Conservation (phyloP, 2,888 invertebrate genomes). For the Lydus trimaculatus region DNA sequence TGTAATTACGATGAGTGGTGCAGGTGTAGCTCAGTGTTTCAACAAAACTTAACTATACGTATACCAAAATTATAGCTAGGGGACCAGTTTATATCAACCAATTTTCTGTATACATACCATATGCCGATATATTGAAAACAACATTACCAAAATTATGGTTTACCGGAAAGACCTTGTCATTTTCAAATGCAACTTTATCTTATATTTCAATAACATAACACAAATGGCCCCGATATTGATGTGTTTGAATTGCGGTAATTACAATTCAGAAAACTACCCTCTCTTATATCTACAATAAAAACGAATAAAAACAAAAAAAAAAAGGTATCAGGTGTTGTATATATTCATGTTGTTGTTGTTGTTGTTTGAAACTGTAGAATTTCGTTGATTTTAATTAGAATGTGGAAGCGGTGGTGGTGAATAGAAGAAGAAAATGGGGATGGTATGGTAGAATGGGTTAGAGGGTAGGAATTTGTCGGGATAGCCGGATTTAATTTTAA, state of each 20-base stretch:
- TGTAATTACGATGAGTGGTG: constrained; percentile 54
- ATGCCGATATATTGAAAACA: constrained; percentile 29
- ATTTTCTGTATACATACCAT: constrained; percentile 42
- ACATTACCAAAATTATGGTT: constrained; percentile 15
- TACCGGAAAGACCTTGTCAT: not conserved
- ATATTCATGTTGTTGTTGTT: not conserved
- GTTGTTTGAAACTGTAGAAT: not conserved
- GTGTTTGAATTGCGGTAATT: not conserved
- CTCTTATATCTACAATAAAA: not conserved
- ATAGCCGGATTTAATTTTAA: constrained; percentile 38
- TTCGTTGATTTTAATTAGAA: not conserved
- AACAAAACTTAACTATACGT: constrained; percentile 30
- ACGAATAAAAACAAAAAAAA: not conserved
- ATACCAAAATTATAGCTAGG: constrained; percentile 46
- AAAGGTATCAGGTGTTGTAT: not conserved
- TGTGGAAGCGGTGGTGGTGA: too few species aligned
- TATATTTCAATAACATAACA: not conserved
- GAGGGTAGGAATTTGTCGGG: not conserved
- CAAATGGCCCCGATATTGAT: not conserved
- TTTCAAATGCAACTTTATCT: not conserved
- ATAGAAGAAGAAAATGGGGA: not conserved
- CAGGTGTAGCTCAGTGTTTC: constrained; percentile 47
- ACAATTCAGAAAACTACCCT: not conserved
- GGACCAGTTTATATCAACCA: constrained; percentile 52
- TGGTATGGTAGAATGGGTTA: not conserved